Evolutionary conservation across 2,888 invertebrate genomes (phyloP).

Genomic region (Apotomis turbidana): DNA sequence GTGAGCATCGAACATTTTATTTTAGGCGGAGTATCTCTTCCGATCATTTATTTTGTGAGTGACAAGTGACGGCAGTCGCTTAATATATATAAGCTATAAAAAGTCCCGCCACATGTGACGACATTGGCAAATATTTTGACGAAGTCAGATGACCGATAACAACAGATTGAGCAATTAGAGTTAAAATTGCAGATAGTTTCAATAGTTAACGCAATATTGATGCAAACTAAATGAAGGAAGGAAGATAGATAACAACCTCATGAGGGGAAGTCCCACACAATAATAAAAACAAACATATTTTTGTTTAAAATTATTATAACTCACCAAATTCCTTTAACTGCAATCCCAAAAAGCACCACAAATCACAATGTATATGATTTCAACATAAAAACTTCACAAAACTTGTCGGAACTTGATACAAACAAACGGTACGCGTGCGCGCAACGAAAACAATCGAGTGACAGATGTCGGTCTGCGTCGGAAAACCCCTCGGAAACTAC

Average conservation of each 20-base stretch:
- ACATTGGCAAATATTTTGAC: conserved; percentile 37
- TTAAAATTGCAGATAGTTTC: conserved; percentile 1
- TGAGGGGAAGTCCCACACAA: conserved; percentile 21
- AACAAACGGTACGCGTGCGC: conserved; percentile 73
- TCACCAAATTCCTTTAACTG: conserved; percentile 72
- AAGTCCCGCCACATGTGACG: conserved; percentile 37
- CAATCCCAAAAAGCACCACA: conserved; percentile 72
- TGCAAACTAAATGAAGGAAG: conserved; percentile 23
- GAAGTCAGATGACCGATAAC: conserved; percentile 37
- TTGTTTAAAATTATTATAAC: conserved; percentile 47
- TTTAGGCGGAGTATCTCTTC: not conserved
- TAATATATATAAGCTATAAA: not conserved
- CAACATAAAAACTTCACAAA: conserved; percentile 59
- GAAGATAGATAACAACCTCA: conserved; percentile 32
- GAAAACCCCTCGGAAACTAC: conserved; percentile 80
- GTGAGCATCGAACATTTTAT: not conserved
- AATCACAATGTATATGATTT: conserved; percentile 63
- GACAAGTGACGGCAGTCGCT: not conserved
- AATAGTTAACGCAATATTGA: conserved; percentile 26
- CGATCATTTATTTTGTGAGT: conserved; percentile 4
- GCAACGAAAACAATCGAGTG: conserved; percentile 74
- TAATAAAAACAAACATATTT: conserved; percentile 1
- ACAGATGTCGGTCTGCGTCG: conserved; percentile 75
- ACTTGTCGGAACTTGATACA: conserved; percentile 78
- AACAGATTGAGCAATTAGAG: not conserved